phyloP scores from a whole-genome alignment of 2,113 vertebrate species.

The Poeciliopsis prolifica region DNA sequence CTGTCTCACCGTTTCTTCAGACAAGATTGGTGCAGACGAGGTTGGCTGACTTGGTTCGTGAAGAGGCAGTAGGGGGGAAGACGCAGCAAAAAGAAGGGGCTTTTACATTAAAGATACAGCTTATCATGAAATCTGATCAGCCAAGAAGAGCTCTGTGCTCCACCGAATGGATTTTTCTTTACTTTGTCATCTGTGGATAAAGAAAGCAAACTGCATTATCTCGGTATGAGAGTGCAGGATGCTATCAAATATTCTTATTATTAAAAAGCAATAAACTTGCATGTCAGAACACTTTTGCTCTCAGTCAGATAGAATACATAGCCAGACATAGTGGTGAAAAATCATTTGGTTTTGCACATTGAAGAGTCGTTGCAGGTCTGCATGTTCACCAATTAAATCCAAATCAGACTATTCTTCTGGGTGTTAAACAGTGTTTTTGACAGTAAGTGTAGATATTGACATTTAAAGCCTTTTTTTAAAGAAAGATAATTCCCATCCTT shows the following conservation, averaged over 20 bases:
- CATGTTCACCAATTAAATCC: background rate
- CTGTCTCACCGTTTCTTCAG: background rate
- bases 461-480: conserved; percentile 36
- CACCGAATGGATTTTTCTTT: conserved; percentile 5
- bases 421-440: background rate
- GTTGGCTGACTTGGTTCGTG: conserved; percentile 29
- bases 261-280: conserved; percentile 1
- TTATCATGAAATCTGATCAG: conserved; percentile 30
- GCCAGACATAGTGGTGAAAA: background rate
- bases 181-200: background rate
- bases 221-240: background rate
- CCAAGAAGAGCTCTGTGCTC: conserved; percentile 15
- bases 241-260: background rate
- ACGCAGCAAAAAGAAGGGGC: background rate
- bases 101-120: conserved; percentile 35
- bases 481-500: conserved; percentile 41
- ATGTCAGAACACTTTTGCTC: conserved; percentile 6
- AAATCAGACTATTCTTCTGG: background rate
- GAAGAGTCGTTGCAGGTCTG: background rate
- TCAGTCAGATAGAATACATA: conserved; percentile 17
- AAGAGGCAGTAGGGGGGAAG: conserved; percentile 4
- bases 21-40: conserved; percentile 25
- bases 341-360: background rate
- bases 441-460: conserved; percentile 11
- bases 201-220: background rate